Evolutionary conservation across 2,797 vertebrate genomes (phyloP), one percentile per base, ranked within the genome.

Genomic region (Pagetopsis macropterus): DNA sequence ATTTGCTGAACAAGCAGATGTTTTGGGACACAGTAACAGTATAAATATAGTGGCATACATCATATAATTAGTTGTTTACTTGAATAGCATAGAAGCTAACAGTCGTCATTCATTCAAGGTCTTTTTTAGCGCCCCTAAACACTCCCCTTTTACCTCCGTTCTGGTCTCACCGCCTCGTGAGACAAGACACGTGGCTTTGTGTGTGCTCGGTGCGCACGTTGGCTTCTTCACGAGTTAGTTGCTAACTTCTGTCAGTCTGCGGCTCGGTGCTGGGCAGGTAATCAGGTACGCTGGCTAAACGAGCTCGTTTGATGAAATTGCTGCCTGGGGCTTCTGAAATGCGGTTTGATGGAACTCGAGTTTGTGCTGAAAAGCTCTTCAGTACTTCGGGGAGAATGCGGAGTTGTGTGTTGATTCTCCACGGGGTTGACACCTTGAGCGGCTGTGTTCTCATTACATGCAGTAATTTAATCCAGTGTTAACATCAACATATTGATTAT

Each of bases 401-500:
- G 37, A 61, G 43, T 3, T 19, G 13, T 23, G 19, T 52, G 17
- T 60, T 43, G 5, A 70, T 72, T 67, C 46, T 52, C 33, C 16
- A 15, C 2, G 0, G 27, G 31, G 57, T 60, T 70, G 43, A 69
- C 15, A n/a, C 52, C 51, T 37, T 6, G 21, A 72, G 57, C 78
- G 73, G 65, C 61, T 75, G 70, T 70, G 59, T 70, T 69, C 70
- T 55, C 54, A 55, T 72, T 48, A 49, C 41, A 15, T 21, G 9
- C 43, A 46, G 50, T 49, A 9, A 72, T 75, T 57, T 78, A 61
- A 85, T 73, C 48, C 44, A 59, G 62, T 80, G 56, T 76, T 78
- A 70, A 74, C 73, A 67, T 70, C 51, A 65, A 82, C 68, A 75
- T 76, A 76, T 79, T 64, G 83, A 87, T 82, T 77, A 70, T 71